Percentiles rank a stretch among this genome's conserved stretches.
Evolutionary conservation across 2,797 vertebrate species (phyloP).

Genomic region (Periparus ater): DNA sequence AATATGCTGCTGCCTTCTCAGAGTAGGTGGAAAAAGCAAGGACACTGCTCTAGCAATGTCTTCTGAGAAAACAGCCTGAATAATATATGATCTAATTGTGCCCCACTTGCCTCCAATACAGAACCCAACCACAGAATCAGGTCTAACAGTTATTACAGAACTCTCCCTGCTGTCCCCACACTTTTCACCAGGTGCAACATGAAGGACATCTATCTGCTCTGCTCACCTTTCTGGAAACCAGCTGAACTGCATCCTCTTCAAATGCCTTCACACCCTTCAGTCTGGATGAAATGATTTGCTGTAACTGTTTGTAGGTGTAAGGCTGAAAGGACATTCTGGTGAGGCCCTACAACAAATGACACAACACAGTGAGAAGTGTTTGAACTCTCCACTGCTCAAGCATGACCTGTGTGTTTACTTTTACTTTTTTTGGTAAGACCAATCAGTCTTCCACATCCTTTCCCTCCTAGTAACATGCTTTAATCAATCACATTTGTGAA

Average conservation of each 20-base stretch:
- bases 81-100: background rate
- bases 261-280: slow-evolving; percentile 88
- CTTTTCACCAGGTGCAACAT: background rate
- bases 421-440: background rate
- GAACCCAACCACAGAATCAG: background rate
- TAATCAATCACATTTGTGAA: background rate
- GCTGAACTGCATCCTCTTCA: slow-evolving; percentile 92
- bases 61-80: background rate
- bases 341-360: slow-evolving; percentile 81
- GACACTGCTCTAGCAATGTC: background rate
- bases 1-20: background rate
- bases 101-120: background rate
- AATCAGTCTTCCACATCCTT: background rate
- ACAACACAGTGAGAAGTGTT: background rate
- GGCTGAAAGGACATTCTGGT: slow-evolving; percentile 98
- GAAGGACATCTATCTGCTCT: background rate
- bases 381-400: background rate
- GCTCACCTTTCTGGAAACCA: slow-evolving; percentile 92
- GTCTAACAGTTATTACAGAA: background rate
- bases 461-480: background rate
- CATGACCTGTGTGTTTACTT: background rate
- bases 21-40: background rate
- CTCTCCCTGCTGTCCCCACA: background rate
- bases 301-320: slow-evolving; percentile 92
- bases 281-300: slow-evolving; percentile 89